Conservation (phyloP, 2,888 invertebrate species). For the Macrosiphum euphorbiae region DNA sequence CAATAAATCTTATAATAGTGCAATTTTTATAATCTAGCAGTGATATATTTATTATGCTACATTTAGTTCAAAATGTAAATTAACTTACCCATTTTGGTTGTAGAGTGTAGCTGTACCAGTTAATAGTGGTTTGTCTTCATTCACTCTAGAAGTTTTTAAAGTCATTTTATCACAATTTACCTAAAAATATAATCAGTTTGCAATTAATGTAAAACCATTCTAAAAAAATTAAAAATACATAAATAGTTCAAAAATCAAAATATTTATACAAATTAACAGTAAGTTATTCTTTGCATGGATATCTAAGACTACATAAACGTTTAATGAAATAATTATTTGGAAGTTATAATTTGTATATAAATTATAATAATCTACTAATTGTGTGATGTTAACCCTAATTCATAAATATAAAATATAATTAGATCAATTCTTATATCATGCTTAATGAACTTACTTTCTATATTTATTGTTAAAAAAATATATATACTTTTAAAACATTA, state of each 20-base stretch:
- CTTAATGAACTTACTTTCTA: conserved; percentile 31
- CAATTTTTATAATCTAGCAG: not conserved
- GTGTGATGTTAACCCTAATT: not conserved
- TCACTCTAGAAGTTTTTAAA: conserved; percentile 52
- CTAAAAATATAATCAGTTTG: not conserved
- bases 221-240: not conserved
- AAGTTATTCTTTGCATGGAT: not conserved
- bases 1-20: not conserved
- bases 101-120: conserved; percentile 57
- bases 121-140: conserved; percentile 61
- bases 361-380: not conserved
- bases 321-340: not conserved
- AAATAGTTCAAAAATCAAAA: not conserved
- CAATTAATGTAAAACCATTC: not conserved
- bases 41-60: not conserved
- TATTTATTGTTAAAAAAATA: not conserved
- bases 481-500: not conserved
- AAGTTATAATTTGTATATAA: not conserved
- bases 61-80: not conserved
- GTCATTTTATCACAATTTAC: conserved; percentile 53
- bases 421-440: not conserved
- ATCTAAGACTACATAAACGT: not conserved
- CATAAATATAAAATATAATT: not conserved
- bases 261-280: not conserved
- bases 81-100: conserved; percentile 59